These are phyloP conservation scores for Simalia tracyae DNA, from an alignment of 2,797 vertebrate genomes.

Conservation along the genomic window DNA sequence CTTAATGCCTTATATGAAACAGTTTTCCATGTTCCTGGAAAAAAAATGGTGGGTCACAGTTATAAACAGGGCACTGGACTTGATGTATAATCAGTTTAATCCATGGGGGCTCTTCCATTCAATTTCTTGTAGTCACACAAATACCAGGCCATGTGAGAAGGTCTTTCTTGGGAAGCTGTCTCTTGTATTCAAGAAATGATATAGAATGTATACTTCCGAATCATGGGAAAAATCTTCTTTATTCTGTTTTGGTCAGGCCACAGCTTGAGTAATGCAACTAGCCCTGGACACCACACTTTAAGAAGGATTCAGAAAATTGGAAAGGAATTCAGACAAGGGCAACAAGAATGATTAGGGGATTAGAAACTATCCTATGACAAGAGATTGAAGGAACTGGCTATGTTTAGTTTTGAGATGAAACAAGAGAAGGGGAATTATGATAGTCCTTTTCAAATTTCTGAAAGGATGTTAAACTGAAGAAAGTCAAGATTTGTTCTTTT, in stretches of 20 bases:
- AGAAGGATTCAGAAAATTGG: background rate
- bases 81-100: background rate
- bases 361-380: background rate
- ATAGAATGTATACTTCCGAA: background rate
- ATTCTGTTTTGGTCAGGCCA: background rate
- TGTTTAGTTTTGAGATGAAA: background rate
- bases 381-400: background rate
- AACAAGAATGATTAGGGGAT: background rate
- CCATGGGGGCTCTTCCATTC: background rate
- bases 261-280: background rate
- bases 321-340: background rate
- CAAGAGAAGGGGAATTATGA: background rate
- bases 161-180: background rate
- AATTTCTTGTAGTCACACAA: background rate
- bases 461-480: background rate
- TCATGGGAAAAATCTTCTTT: background rate
- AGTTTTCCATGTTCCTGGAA: background rate
- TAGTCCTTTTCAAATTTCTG: background rate
- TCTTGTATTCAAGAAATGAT: background rate
- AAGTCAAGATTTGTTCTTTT: background rate
- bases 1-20: background rate
- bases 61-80: background rate
- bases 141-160: background rate
- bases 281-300: background rate
- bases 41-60: background rate